Percentiles rank a stretch among this genome's conserved stretches.
These are phyloP conservation scores for Nomia melanderi DNA, from an alignment of 1,140 invertebrate genomes.

Conservation along the genomic window DNA sequence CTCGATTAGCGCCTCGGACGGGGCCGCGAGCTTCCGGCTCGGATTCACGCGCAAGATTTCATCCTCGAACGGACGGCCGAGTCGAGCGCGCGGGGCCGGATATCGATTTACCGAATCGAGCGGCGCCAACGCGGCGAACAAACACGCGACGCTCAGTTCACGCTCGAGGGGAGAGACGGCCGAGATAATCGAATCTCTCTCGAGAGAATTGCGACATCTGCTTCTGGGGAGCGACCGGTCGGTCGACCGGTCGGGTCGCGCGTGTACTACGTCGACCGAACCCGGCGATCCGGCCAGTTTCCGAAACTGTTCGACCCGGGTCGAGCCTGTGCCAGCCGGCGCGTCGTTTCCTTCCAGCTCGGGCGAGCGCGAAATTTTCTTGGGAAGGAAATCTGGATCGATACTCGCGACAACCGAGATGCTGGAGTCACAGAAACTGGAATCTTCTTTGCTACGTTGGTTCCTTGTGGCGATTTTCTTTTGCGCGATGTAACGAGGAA, in stretches of 20 bases:
- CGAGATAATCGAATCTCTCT: slow-evolving; percentile 27
- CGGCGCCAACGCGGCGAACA: not conserved
- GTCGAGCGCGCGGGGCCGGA: slow-evolving; percentile 3
- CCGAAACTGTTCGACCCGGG: not conserved
- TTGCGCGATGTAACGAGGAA: too few species aligned
- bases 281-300: not conserved
- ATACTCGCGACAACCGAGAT: not conserved
- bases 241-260: slow-evolving; percentile 9
- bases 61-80: not conserved
- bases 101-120: slow-evolving; percentile 10
- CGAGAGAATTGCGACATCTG: slow-evolving; percentile 11
- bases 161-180: not conserved
- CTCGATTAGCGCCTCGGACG: not conserved
- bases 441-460: not conserved
- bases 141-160: slow-evolving; percentile 20
- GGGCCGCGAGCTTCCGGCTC: not conserved
- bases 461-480: too few species aligned
- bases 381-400: not conserved
- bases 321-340: slow-evolving; percentile 1
- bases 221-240: not conserved
- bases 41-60: not conserved
- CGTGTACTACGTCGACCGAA: too few species aligned
- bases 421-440: not conserved
- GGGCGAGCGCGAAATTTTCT: slow-evolving; percentile 30
- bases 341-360: slow-evolving; percentile 8